A percentile compares a stretch with the other conserved stretches of the same genome.
Evolutionary conservation across 2,797 vertebrate genomes (phyloP).

Genomic region (Cuculus canorus): DNA sequence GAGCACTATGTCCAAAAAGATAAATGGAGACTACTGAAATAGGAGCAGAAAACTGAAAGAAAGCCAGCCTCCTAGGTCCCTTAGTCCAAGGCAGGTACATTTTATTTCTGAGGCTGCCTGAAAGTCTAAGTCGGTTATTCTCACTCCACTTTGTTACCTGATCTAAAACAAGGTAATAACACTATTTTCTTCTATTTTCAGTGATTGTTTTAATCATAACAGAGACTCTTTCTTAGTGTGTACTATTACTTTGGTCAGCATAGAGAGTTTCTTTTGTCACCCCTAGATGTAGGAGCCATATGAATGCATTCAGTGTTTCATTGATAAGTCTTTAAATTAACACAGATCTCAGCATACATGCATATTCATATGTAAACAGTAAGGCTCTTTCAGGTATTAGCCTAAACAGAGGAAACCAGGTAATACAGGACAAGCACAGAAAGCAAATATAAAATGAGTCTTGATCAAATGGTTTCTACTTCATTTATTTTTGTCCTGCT

Average conservation of each 20-base stretch:
- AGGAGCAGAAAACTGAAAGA: neutral
- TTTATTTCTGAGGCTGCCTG: neutral
- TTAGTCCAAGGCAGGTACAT: neutral
- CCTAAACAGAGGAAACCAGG: slow-evolving; percentile 40
- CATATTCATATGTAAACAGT: slow-evolving; percentile 5
- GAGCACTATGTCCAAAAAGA: neutral
- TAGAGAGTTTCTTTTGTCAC: neutral
- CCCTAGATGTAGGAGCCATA: neutral
- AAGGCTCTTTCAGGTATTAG: neutral
- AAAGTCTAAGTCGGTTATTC: neutral
- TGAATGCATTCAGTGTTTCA: neutral
- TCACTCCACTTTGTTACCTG: neutral
- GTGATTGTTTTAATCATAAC: neutral
- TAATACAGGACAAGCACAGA: slow-evolving; percentile 58
- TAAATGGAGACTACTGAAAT: neutral
- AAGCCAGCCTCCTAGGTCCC: neutral
- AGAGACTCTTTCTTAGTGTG: neutral
- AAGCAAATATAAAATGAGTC: slow-evolving; percentile 61
- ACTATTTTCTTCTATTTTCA: neutral
- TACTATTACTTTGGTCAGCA: neutral
- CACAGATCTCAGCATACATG: neutral
- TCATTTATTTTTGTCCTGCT: slow-evolving; percentile 84
- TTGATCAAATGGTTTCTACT: slow-evolving; percentile 86
- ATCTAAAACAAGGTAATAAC: neutral
- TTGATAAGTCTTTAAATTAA: slow-evolving; percentile 14